These are phyloP conservation scores for Antrozous pallidus DNA, from an alignment of 2,797 vertebrate species.

Conservation along the genomic window DNA sequence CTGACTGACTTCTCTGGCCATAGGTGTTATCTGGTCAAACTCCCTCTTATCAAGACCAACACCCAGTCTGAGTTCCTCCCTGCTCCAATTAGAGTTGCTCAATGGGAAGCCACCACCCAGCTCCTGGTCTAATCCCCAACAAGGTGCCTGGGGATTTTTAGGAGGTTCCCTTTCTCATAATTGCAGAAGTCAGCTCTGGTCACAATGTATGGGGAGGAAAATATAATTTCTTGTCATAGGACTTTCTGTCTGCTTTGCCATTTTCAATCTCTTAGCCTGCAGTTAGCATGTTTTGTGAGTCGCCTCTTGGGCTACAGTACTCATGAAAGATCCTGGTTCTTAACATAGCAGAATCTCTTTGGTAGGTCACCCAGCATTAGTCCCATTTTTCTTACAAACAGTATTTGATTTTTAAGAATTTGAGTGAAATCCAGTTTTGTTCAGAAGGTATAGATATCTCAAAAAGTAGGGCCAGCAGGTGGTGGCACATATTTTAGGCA, in stretches of 20 bases:
- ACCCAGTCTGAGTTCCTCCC: neutral
- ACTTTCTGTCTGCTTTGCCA: constrained; percentile 7
- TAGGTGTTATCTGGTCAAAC: neutral
- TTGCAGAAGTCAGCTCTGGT: constrained; percentile 37
- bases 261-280: neutral
- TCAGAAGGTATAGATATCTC: neutral
- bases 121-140: neutral
- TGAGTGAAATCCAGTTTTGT: neutral
- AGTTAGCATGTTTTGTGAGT: neutral
- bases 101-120: neutral
- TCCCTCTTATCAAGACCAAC: neutral
- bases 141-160: neutral
- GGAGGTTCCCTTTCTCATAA: constrained; percentile 22
- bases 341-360: neutral
- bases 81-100: neutral
- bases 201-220: neutral
- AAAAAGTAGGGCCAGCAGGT: neutral
- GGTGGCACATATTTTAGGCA: neutral
- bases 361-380: neutral
- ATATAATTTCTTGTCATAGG: neutral
- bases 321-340: neutral
- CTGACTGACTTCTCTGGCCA: neutral
- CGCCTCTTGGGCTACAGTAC: neutral
- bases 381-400: neutral
- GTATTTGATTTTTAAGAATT: neutral